Conservation (phyloP, 92 coral and sea anemone species). For the Chrysogorgia sp. region DNA sequence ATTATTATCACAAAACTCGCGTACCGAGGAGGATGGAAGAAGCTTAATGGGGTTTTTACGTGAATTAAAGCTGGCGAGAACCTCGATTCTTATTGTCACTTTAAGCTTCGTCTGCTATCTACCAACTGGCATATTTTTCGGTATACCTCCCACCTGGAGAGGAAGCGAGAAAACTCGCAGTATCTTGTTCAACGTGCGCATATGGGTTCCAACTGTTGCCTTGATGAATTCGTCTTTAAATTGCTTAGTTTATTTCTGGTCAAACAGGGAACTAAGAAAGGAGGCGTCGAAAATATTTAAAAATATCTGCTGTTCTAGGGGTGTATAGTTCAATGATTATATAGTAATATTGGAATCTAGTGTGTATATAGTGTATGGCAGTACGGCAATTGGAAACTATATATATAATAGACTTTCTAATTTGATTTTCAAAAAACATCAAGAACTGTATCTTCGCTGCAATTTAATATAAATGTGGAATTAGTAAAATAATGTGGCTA, state of each 20-base stretch:
- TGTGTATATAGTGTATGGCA: too few relatives aligned
- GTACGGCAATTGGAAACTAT: too few relatives aligned
- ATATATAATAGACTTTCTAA: too few relatives aligned
- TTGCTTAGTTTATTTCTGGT: conserved; percentile 29
- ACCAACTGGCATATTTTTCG: background rate
- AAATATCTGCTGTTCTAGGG: background rate
- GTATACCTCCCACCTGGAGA: background rate
- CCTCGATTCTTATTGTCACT: background rate
- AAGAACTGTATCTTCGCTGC: too few relatives aligned
- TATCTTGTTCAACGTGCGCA: background rate
- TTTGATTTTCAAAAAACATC: too few relatives aligned
- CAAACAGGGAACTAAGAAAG: conserved; percentile 28
- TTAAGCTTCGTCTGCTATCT: background rate
- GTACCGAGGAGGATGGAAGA: background rate
- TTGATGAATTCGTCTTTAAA: conserved; percentile 20
- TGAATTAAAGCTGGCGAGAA: background rate
- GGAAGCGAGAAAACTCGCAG: background rate
- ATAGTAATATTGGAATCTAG: too few relatives aligned
- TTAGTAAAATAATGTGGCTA: too few relatives aligned
- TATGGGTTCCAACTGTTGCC: conserved; percentile 11
- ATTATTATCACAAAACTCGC: background rate
- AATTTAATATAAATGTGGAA: too few relatives aligned
- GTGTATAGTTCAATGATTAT: too few relatives aligned
- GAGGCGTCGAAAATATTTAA: conserved; percentile 21
- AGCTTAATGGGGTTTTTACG: background rate